These are phyloP conservation scores for Harpagoxenus sublaevis DNA, from an alignment of 2,888 invertebrate species.

Conservation along the genomic window DNA sequence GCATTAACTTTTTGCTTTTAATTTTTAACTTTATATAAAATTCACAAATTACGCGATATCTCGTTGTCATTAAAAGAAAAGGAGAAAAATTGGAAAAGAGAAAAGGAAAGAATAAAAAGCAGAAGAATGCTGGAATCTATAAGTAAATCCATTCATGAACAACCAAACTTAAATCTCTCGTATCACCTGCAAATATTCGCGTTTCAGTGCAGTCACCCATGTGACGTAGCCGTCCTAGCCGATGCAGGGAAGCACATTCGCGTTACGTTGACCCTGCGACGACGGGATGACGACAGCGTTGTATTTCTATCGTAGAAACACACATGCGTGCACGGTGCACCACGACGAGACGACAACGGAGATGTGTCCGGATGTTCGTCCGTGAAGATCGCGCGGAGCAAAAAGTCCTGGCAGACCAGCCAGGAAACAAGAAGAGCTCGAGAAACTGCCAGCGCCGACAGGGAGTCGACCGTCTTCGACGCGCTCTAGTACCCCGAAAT, in stretches of 20 bases:
- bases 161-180: background rate
- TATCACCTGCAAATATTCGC: constrained; percentile 59
- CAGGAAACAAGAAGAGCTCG: constrained; percentile 60
- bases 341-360: constrained; percentile 15
- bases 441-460: constrained; percentile 63
- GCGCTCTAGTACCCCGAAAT: constrained; percentile 33
- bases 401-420: constrained; percentile 59
- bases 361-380: constrained; percentile 53
- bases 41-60: background rate
- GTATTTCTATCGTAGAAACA: constrained; percentile 72
- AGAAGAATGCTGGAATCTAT: background rate
- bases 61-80: background rate
- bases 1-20: background rate
- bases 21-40: background rate
- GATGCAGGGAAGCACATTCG: constrained; percentile 59
- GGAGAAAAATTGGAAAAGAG: background rate
- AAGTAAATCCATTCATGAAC: background rate
- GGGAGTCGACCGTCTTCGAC: constrained; percentile 44
- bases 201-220: constrained; percentile 51
- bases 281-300: constrained; percentile 48
- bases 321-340: constrained; percentile 53
- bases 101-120: background rate
- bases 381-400: constrained; percentile 54
- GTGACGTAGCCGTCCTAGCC: constrained; percentile 58
- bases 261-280: constrained; percentile 72